These are phyloP conservation scores for Crocallis elinguaria DNA, from an alignment of 2,888 invertebrate genomes.

Conservation along the genomic window DNA sequence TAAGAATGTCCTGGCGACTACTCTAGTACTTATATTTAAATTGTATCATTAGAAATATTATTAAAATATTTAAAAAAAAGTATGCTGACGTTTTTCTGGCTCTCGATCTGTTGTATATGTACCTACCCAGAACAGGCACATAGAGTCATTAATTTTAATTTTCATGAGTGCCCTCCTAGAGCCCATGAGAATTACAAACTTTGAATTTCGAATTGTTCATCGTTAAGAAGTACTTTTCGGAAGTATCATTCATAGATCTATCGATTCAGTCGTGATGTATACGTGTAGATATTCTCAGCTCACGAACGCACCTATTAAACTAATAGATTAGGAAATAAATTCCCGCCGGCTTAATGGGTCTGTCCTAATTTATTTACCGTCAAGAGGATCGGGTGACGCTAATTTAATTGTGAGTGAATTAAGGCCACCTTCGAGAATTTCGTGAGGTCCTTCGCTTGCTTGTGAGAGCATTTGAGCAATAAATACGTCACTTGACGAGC, in stretches of 20 bases:
- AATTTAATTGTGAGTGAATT: conserved; percentile 75
- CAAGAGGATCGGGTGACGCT: conserved; percentile 68
- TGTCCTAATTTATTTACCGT: conserved; percentile 72
- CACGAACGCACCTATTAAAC: conserved; percentile 45
- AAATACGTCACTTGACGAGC: conserved; percentile 64
- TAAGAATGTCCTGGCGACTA: too few species aligned
- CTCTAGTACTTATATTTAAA: too few species aligned
- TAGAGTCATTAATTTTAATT: too few species aligned
- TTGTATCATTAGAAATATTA: too few species aligned
- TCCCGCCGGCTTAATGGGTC: conserved; percentile 63
- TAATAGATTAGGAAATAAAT: conserved; percentile 69
- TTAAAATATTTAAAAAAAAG: too few species aligned
- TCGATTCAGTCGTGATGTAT: conserved; percentile 18
- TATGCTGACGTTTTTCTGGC: too few species aligned
- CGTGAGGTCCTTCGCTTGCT: conserved; percentile 50
- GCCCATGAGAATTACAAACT: too few species aligned
- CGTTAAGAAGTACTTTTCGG: not conserved
- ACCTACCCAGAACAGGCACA: too few species aligned
- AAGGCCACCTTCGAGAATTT: conserved; percentile 66
- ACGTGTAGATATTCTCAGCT: conserved; percentile 34
- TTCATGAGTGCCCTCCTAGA: too few species aligned
- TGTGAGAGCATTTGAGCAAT: conserved; percentile 53
- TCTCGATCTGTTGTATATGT: too few species aligned
- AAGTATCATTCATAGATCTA: not conserved
- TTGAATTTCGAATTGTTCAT: not conserved